These are phyloP conservation scores for Habroteleia sp. DNA, from an alignment of 2,888 invertebrate species.

Conservation along the genomic window DNA sequence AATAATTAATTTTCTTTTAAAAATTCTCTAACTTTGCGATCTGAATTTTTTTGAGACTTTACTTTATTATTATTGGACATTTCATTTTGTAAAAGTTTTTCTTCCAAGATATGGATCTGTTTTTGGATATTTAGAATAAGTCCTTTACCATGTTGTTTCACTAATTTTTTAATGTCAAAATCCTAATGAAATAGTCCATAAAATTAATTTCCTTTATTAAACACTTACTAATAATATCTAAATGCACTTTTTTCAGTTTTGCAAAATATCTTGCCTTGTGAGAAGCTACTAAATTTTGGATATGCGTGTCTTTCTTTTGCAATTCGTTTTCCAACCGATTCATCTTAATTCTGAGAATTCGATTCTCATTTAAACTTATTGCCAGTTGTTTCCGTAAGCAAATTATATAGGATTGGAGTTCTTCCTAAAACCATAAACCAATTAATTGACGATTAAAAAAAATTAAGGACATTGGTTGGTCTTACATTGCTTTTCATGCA, in stretches of 20 bases:
- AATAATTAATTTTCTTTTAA: too few relatives aligned
- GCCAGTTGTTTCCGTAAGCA: constrained; percentile 70
- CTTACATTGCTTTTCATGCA: constrained; percentile 59
- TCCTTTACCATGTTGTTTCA: constrained; percentile 50
- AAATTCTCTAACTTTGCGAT: constrained; percentile 47
- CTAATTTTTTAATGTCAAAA: constrained; percentile 48
- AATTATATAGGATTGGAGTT: constrained; percentile 70
- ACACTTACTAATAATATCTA: too few relatives aligned
- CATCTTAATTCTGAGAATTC: constrained; percentile 73
- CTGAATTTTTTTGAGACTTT: constrained; percentile 12
- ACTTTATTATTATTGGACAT: constrained; percentile 14
- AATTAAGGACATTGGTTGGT: too few relatives aligned
- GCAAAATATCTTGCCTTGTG: constrained; percentile 28
- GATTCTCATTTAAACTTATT: constrained; percentile 69
- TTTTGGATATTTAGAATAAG: constrained; percentile 53
- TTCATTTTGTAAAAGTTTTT: constrained; percentile 44
- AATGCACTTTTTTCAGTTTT: too few relatives aligned
- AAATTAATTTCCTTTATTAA: too few relatives aligned
- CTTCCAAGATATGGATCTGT: constrained; percentile 47
- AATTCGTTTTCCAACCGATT: constrained; percentile 71
- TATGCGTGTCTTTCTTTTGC: constrained; percentile 70
- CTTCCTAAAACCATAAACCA: constrained; percentile 62
- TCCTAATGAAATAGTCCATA: too few relatives aligned
- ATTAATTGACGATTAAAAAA: constrained; percentile 3
- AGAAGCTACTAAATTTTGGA: constrained; percentile 68